A percentile compares a stretch with the other conserved stretches of the same genome.
Conservation (phyloP, 2,113 vertebrate genomes). For the Dryoscopus gambensis region DNA sequence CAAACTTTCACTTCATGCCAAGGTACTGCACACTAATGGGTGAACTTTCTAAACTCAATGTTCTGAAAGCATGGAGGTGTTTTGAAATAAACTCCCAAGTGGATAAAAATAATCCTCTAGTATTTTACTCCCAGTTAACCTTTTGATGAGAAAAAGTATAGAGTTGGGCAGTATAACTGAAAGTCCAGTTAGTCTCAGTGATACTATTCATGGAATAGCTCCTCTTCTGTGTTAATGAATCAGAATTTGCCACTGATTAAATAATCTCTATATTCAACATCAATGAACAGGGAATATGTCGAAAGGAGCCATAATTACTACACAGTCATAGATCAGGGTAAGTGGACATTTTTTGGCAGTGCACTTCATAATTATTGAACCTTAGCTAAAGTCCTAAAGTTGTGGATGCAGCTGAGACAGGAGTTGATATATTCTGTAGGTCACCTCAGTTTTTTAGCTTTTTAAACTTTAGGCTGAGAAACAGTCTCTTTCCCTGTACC, state of each 20-base stretch:
- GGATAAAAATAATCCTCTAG: slow-evolving; percentile 23
- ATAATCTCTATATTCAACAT: not conserved
- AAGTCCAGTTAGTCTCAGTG: not conserved
- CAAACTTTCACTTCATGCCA: slow-evolving; percentile 59
- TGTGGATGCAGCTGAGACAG: not conserved
- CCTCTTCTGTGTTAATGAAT: not conserved
- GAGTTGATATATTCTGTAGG: not conserved
- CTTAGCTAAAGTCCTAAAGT: not conserved
- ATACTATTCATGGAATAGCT: not conserved
- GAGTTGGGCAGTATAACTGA: not conserved
- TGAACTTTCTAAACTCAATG: slow-evolving; percentile 22
- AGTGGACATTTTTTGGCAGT: not conserved
- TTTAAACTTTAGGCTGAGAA: not conserved
- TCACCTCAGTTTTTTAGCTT: not conserved
- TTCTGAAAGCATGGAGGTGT: not conserved
- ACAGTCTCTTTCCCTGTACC: not conserved
- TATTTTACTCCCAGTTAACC: not conserved
- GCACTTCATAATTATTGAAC: not conserved
- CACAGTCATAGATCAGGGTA: not conserved
- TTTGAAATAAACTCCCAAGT: slow-evolving; percentile 32
- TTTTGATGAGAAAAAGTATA: not conserved
- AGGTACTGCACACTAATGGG: not conserved
- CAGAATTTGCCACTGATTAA: not conserved
- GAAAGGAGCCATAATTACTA: not conserved
- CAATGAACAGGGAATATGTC: not conserved